Conservation (phyloP, 2,888 invertebrate species). For the Diplazon laetatorius region DNA sequence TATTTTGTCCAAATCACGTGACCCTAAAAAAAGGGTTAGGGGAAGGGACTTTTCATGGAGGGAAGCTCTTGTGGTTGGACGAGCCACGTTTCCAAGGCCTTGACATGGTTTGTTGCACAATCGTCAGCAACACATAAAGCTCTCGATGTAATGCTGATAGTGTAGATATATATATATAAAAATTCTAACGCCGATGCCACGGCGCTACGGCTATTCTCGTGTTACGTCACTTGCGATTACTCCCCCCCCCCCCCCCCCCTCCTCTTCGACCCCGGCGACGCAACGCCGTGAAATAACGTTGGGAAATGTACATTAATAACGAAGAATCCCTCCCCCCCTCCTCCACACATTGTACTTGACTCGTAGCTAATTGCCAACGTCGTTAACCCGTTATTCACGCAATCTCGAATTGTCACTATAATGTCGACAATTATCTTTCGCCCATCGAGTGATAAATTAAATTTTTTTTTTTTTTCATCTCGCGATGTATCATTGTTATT, state of each 20-base stretch:
- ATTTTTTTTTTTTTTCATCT: constrained; percentile 29
- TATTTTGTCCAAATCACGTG: too few relatives aligned
- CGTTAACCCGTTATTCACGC: not conserved
- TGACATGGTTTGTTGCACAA: constrained; percentile 79
- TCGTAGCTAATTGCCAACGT: not conserved
- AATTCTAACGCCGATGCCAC: constrained; percentile 8
- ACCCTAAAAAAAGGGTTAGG: too few relatives aligned
- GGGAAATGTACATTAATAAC: not conserved
- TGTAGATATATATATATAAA: not conserved
- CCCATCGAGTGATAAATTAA: not conserved
- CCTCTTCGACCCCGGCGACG: too few relatives aligned
- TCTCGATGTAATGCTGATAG: constrained; percentile 41
- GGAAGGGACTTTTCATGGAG: constrained; percentile 51
- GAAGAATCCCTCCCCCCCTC: too few relatives aligned
- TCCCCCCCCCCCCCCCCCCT: too few relatives aligned
- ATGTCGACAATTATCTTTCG: not conserved
- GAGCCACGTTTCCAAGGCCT: constrained; percentile 71
- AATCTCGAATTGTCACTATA: not conserved
- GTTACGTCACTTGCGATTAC: constrained; percentile 41
- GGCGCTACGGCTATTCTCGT: not conserved
- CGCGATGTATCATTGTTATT: constrained; percentile 13
- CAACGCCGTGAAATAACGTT: not conserved
- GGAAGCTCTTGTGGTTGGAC: constrained; percentile 65
- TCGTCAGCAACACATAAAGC: constrained; percentile 72
- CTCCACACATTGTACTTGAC: not conserved